Conservation (phyloP, 2,797 vertebrate species). For the Esox lucius region DNA sequence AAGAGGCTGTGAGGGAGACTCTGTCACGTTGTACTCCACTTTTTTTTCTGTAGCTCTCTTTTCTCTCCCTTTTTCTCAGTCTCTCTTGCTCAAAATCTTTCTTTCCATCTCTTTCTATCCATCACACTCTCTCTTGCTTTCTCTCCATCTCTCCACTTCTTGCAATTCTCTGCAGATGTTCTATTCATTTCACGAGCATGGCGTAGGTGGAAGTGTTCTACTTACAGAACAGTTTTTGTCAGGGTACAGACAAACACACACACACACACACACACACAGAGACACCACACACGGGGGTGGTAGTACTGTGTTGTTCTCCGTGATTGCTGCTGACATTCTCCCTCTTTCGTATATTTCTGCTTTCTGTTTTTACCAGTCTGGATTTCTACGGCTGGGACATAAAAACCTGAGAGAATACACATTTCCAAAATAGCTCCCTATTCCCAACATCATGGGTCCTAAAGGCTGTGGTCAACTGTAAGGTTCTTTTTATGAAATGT, state of each 20-base stretch:
- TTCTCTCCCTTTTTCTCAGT: neutral
- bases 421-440: neutral
- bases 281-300: conserved; percentile 23
- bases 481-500: too few relatives aligned
- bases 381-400: conserved; percentile 17
- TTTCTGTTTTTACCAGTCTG: conserved; percentile 1
- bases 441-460: neutral
- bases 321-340: conserved; percentile 33
- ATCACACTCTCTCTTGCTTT: conserved; percentile 3
- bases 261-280: conserved; percentile 13
- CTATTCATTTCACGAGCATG: conserved; percentile 51
- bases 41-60: neutral
- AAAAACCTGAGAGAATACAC: neutral
- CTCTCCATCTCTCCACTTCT: conserved; percentile 22
- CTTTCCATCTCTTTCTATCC: conserved; percentile 18
- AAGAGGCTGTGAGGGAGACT: neutral
- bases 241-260: conserved; percentile 1
- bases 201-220: conserved; percentile 57
- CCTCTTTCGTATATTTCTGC: conserved; percentile 5
- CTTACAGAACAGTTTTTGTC: conserved; percentile 22
- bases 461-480: too few relatives aligned
- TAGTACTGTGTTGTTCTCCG: conserved; percentile 8
- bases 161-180: conserved; percentile 54
- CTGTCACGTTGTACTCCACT: neutral
- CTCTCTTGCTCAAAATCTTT: neutral